These are phyloP conservation scores for Bothrops jararaca DNA, from an alignment of 2,113 vertebrate species.

Conservation along the genomic window DNA sequence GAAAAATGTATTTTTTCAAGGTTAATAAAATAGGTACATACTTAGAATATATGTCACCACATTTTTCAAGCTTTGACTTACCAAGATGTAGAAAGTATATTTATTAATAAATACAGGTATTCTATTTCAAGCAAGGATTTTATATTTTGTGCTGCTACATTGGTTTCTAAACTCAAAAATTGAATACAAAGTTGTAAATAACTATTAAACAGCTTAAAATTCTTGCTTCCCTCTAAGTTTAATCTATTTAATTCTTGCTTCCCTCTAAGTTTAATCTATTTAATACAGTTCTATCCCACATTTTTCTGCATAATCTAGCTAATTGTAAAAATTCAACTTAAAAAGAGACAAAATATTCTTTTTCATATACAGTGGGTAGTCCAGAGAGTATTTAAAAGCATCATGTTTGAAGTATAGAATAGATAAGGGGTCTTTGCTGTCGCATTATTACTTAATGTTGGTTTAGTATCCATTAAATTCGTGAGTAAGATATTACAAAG, in stretches of 20 bases:
- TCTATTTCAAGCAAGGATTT: background rate
- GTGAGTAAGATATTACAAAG: background rate
- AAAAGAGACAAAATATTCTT: background rate
- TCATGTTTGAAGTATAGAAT: background rate
- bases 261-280: background rate
- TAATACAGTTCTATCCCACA: background rate
- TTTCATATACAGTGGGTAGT: background rate
- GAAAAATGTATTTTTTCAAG: background rate
- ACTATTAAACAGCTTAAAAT: background rate
- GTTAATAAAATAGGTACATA: background rate
- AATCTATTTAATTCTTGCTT: background rate
- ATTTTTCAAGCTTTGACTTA: background rate
- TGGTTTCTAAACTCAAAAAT: background rate
- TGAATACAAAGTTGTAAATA: background rate
- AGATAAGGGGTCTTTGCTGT: background rate
- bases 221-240: background rate
- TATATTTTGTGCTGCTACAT: background rate
- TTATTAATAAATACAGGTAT: background rate
- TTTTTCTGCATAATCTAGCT: background rate
- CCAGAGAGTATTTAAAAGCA: background rate
- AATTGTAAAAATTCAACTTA: background rate
- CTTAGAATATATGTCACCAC: background rate
- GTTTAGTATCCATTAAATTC: background rate
- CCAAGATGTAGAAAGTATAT: background rate
- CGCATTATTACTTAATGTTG: background rate